Base-by-base conservation (phyloP, 1,140 invertebrate species). In the Drosophila orena region DNA sequence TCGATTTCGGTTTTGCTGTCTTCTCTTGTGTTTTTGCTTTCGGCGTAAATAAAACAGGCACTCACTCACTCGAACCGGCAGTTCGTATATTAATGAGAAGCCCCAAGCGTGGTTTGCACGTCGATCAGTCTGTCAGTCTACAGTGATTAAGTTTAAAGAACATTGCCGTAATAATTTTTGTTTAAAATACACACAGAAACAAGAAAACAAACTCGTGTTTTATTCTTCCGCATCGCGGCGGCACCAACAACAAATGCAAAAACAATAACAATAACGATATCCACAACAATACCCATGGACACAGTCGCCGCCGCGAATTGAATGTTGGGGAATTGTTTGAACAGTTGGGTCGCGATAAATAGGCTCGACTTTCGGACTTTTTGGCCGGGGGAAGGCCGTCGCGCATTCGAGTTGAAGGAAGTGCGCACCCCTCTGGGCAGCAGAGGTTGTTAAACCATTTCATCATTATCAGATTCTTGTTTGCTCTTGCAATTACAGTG, bases 111-210 rank as follows among this genome's bases (percentile, higher is more conserved):
- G 65, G 74, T 65, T 83, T 70, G 64, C 75, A 75, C 59, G 62
- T 59, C 69, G 79, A 71, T 62, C 79, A 60, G 69, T 57, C 54
- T 50, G 75, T 58, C 73, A 57, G 60, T 53, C 44, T 43, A 65
- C 56, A 50, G 56, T 70, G 84, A 88, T 75, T 84, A 84, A 88
- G 77, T 80, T 88, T 74, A 69, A 88, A 89, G 76, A 86, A 89
- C 84, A 79, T 66, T 88, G 83, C 76, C 79, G 83, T 81, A 88
- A 88, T 88, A 79, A 79, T 88, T 84, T 72, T 47, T 75, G 61
- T 76, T 77, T 56, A 78, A 83, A 76, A 72, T 60, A 64, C 56
- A 76, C 44, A 46, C 59, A 80, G 27, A 60, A 56, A 68, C 34
- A 81, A 69, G 40, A 64, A 72, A 43, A 73, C 54, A 53, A 77